Evolutionary conservation across 30 jellyfish, hydroid and myxozoan genomes (phyloP).

Genomic region (Nemopilema nomurai): DNA sequence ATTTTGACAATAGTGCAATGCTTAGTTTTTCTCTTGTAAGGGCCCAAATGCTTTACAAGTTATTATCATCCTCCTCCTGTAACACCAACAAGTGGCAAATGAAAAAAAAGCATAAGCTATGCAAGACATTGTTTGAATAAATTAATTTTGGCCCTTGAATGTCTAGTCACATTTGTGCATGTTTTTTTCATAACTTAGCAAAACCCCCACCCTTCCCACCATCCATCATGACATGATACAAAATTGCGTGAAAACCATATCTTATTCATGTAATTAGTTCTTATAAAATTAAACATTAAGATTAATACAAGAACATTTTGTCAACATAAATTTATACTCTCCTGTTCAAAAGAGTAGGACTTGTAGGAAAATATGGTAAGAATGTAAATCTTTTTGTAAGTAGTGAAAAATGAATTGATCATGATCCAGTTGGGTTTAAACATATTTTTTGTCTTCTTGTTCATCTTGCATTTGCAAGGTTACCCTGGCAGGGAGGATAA

Average conservation of each 20-base stretch:
- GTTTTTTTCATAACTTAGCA: not conserved
- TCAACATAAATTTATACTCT: not conserved
- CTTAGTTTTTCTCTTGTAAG: not conserved
- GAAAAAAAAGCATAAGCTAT: not conserved
- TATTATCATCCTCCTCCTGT: not conserved
- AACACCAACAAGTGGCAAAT: not conserved
- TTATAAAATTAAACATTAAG: not conserved
- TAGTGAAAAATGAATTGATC: not conserved
- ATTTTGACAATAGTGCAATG: not conserved
- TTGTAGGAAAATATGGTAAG: not conserved
- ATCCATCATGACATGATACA: not conserved
- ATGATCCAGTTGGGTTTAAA: not conserved
- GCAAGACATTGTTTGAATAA: not conserved
- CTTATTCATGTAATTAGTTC: not conserved
- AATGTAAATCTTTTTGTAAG: not conserved
- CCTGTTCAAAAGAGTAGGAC: not conserved
- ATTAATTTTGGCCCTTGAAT: not conserved
- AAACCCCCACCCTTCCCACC: not conserved
- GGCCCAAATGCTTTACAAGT: not conserved
- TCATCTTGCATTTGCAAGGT: not conserved
- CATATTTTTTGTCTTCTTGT: not conserved
- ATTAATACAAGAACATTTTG: not conserved
- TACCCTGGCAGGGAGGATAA: not conserved
- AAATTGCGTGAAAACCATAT: not conserved
- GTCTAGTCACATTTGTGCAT: not conserved